Conservation (phyloP, 2,113 vertebrate genomes). For the Callionymus lyra region DNA sequence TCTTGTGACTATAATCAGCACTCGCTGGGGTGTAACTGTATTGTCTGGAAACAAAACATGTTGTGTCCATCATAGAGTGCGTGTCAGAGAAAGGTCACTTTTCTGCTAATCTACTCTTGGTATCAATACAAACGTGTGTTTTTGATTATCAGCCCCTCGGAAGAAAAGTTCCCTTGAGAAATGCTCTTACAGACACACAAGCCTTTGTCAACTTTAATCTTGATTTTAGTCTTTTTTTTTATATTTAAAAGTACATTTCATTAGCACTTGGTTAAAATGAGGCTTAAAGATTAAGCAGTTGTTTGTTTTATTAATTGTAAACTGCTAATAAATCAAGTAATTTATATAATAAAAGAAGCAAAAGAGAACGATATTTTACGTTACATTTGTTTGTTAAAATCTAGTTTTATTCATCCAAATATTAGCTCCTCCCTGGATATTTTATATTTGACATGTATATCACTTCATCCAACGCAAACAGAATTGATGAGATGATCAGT, state of each 20-base stretch:
- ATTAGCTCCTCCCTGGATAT: too few species aligned
- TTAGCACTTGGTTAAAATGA: not conserved
- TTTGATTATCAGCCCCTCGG: slow-evolving; percentile 29
- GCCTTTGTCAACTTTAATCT: slow-evolving; percentile 4
- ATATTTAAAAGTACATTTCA: not conserved
- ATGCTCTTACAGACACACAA: not conserved
- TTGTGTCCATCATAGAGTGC: slow-evolving; percentile 36
- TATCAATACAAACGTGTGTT: slow-evolving; percentile 52
- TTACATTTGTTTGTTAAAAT: too few species aligned
- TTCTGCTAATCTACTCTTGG: slow-evolving; percentile 35
- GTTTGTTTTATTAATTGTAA: too few species aligned
- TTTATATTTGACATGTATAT: too few species aligned
- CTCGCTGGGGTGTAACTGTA: slow-evolving; percentile 37
- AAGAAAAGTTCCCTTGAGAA: slow-evolving; percentile 6
- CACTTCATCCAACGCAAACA: slow-evolving; percentile 5
- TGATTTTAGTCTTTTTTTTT: slow-evolving; percentile 5
- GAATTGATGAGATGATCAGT: slow-evolving; percentile 22
- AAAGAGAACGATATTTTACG: too few species aligned
- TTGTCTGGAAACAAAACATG: slow-evolving; percentile 51
- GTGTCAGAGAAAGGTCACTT: slow-evolving; percentile 44
- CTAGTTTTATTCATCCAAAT: too few species aligned
- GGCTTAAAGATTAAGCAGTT: too few species aligned
- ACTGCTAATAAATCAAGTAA: too few species aligned
- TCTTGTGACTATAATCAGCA: slow-evolving; percentile 45
- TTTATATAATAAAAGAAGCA: too few species aligned